Base-by-base conservation (phyloP, 2,113 vertebrate genomes). In the Lycaon pictus region DNA sequence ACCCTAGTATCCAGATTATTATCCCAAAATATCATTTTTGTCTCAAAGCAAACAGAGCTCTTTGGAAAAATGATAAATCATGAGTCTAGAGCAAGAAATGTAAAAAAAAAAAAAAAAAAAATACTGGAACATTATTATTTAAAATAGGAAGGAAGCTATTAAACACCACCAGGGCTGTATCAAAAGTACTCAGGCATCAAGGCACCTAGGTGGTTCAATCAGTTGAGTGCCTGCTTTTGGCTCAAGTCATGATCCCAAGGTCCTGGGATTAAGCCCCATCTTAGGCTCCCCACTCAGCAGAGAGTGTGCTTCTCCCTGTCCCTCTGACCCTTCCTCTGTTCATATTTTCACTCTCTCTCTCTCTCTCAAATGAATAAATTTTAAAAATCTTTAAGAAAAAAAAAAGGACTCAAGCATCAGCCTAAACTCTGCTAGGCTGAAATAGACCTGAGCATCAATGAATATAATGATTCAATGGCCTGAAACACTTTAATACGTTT, bases 131-230 rank as follows among this genome's bases (percentile, higher is more conserved):
- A 84, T n/a, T 53, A 35, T 29, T 89, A 83, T 60, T 82, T 48
- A 92, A 94, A 88, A 83, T 22, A 74, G 7, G 65, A 88, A 88
- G 53, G 48, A 84, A 55, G 22, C 51, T 71, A 88, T 23, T 91
- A n/a, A 84, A 79, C 12, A 56, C 10, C 60, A 79, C 5, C 11
- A 25, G 20, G 9, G 11, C 20, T 23, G 4, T 51, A 22, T 87
- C 69, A 76, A 76, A 83, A 77, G n/a, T 69, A 48, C n/a, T 43
- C 20, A 76, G 25, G 35, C 77, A 5, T 25, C 19, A 32, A 32
- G 3, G 16, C 8, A 3, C 32, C 67, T 69, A 17, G 16, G 16
- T 69, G 67, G 32, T 16, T 69, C 65, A 67, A 17, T 69, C 8
- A 8, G 7, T 69, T 69, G 8, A 69, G 32, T 15, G 1, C n/a